phyloP scores from a whole-genome alignment of 1,140 invertebrate genomes.

The Drosophila suzukii region DNA sequence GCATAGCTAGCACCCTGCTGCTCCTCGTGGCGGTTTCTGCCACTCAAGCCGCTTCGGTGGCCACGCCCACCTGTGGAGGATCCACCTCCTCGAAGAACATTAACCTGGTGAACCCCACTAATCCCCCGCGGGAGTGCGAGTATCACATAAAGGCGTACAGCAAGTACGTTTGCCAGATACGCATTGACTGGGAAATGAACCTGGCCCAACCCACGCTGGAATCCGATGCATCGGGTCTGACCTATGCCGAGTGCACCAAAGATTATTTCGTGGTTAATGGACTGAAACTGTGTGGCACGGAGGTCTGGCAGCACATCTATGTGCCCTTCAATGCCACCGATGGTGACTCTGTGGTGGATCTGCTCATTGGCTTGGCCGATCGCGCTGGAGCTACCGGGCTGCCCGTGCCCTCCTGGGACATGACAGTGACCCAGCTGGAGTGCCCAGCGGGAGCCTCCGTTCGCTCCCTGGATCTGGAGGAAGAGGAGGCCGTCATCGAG shows the following conservation, averaged over 20 bases:
- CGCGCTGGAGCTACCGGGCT: conserved; percentile 38
- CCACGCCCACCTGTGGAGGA: conserved; percentile 64
- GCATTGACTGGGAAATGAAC: conserved; percentile 67
- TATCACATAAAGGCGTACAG: conserved; percentile 68
- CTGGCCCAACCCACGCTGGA: conserved; percentile 60
- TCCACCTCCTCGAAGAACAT: conserved; percentile 66
- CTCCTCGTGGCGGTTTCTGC: conserved; percentile 6
- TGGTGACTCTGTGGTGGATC: conserved; percentile 49
- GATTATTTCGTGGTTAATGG: conserved; percentile 69
- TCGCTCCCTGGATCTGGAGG: conserved; percentile 17
- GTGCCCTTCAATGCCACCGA: conserved; percentile 71
- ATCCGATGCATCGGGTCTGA: conserved; percentile 7
- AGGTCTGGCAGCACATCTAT: conserved; percentile 76
- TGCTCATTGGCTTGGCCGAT: conserved; percentile 51
- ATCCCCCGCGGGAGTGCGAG: conserved; percentile 59
- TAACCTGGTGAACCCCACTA: conserved; percentile 56
- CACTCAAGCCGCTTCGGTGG: conserved; percentile 54
- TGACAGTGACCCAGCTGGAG: conserved; percentile 68
- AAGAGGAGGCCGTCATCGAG: conserved; percentile 10
- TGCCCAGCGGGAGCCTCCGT: conserved; percentile 55
- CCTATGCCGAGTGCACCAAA: conserved; percentile 57
- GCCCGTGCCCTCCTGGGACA: conserved; percentile 54
- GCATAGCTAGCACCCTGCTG: conserved; percentile 26
- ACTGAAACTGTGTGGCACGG: conserved; percentile 62
- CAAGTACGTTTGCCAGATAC: conserved; percentile 74